phyloP scores from a whole-genome alignment of 2,888 invertebrate species.

The Neoitamus cyanurus region DNA sequence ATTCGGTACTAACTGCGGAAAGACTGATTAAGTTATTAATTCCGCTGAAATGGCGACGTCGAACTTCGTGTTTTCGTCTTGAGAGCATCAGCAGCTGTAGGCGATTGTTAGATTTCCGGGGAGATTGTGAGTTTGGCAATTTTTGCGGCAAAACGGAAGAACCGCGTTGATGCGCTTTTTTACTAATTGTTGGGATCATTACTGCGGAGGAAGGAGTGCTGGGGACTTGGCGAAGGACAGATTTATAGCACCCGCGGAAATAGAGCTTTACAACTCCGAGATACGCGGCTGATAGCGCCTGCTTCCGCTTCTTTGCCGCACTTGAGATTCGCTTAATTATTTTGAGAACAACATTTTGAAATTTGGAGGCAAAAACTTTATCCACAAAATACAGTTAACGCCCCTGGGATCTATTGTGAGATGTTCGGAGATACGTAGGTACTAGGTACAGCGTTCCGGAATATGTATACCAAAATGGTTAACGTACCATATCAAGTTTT shows the following conservation, averaged over 20 bases:
- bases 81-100: neutral
- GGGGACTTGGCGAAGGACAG: neutral
- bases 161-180: neutral
- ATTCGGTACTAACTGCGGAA: neutral
- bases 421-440: neutral
- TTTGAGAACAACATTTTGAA: neutral
- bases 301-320: neutral
- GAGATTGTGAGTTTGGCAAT: neutral
- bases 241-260: neutral
- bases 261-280: neutral
- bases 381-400: neutral
- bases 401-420: neutral
- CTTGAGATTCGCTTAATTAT: neutral
- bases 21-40: neutral
- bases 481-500: slow-evolving; percentile 4
- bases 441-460: neutral
- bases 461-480: neutral
- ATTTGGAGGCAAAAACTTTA: neutral
- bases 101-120: neutral
- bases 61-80: neutral
- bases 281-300: neutral
- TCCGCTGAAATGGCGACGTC: neutral
- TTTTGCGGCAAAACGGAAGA: neutral
- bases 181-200: neutral
- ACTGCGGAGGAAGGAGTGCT: neutral